A percentile compares a stretch with the other conserved stretches of the same genome.
Conservation (phyloP, 2,888 invertebrate species). For the Sepiola atlantica region DNA sequence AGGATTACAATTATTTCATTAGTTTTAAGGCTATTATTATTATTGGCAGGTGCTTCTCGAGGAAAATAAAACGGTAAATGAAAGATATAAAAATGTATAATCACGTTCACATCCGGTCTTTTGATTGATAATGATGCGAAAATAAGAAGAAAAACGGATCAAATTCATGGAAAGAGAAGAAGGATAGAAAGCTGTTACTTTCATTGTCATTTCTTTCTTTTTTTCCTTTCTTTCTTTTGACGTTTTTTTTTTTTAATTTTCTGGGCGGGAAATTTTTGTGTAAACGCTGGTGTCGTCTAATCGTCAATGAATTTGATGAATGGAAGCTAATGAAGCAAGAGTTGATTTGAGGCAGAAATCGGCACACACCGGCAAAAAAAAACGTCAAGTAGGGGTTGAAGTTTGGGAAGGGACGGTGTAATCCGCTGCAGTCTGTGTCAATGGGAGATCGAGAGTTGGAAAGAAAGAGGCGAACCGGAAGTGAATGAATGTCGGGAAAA, state of each 20-base stretch:
- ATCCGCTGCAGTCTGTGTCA: background rate
- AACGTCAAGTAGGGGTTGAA: background rate
- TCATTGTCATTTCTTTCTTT: background rate
- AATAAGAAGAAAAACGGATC: background rate
- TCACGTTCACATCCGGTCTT: constrained; percentile 16
- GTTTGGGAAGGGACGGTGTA: background rate
- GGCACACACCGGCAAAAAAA: background rate
- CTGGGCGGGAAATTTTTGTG: background rate
- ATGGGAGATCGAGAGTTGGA: background rate
- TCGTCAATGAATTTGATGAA: background rate
- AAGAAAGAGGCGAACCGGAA: background rate
- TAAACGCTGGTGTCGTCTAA: no score
- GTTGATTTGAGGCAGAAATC: background rate
- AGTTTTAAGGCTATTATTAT: background rate
- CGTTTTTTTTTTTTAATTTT: background rate
- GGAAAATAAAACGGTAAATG: background rate
- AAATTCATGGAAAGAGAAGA: background rate
- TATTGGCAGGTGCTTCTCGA: background rate
- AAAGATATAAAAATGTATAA: background rate
- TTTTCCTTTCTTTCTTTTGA: background rate
- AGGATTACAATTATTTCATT: background rate
- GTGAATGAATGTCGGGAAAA: background rate
- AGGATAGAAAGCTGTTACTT: background rate
- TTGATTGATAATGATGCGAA: background rate
- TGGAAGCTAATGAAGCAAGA: background rate